Percentiles rank a stretch among this genome's conserved stretches.
Evolutionary conservation across 2,797 vertebrate genomes (phyloP).

Genomic region (Huso huso): DNA sequence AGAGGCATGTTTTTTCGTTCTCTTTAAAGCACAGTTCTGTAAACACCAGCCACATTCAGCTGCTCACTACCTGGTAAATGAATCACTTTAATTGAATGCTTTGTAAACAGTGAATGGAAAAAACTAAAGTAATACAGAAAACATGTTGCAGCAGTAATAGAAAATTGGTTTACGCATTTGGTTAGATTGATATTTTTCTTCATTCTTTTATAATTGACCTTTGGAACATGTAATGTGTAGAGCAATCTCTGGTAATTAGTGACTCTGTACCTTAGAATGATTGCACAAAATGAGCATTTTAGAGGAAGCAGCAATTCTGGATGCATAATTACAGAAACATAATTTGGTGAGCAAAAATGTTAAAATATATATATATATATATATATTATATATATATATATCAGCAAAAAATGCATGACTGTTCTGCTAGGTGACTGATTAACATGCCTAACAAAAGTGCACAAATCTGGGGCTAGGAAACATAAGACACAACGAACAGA

Average conservation of each 20-base stretch:
- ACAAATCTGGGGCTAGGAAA: background rate
- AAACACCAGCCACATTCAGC: conserved; percentile 53
- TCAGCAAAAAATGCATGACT: conserved; percentile 59
- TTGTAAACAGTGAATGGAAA: conserved; percentile 65
- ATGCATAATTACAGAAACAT: conserved; percentile 69
- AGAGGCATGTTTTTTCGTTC: conserved; percentile 52
- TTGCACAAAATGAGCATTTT: conserved; percentile 66
- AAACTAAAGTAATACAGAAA: conserved; percentile 63
- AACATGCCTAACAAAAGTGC: conserved; percentile 22
- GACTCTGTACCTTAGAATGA: conserved; percentile 61
- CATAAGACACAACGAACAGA: background rate
- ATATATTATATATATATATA: no score
- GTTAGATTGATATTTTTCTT: conserved; percentile 45
- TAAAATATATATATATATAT: conserved; percentile 17
- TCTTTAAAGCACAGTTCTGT: conserved; percentile 54
- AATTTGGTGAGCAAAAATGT: conserved; percentile 43
- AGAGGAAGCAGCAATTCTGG: conserved; percentile 63
- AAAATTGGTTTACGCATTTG: conserved; percentile 65
- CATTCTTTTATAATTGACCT: conserved; percentile 67
- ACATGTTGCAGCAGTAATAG: conserved; percentile 62
- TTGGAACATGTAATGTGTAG: conserved; percentile 65
- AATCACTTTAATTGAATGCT: conserved; percentile 71
- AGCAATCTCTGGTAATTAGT: conserved; percentile 67
- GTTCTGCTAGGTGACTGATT: conserved; percentile 46
- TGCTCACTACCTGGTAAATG: conserved; percentile 60